Evolutionary conservation across 53 echinoderm and acorn worm species (phyloP), one percentile per base, ranked within the genome.

Genomic region (Echinometra lucunter): DNA sequence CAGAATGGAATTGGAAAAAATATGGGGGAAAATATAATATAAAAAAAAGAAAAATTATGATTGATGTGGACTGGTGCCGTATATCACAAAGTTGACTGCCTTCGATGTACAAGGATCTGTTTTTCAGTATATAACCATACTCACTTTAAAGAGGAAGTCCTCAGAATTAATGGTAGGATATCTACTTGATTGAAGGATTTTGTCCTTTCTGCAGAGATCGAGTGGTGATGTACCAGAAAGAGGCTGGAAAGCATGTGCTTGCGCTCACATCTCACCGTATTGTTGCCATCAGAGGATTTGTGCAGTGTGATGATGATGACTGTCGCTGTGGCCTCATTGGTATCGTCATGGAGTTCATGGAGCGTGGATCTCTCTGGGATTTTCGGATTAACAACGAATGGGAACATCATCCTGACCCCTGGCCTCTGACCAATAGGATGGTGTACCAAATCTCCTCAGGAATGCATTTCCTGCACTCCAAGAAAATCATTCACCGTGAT

Each of bases 391-490:
- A 23, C 0, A n/a, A 53, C 13, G 11, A 89, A 40, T 58, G 57
- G 57, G 37, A 89, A 60, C 21, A 60, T 37, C 1, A 7, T 6
- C 89, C 63, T 25, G 38, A 60, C 6, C 45, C 49, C 12, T 58
- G 38, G 89, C 89, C 89, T 7, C 38, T 60, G 10, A 60, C 89
- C 57, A 89, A 89, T 30, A 57, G 89, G 21, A 89, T 89, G 89
- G 60, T 89, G 8, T 23, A 58, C 21, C 16, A 89, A 5, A 89
- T 89, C 23, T 45, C 89, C 15, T 21, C 37, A 21, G 89, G 89
- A 89, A 89, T 89, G 89, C 37, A 38, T 38, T 89, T 89, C 37
- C 60, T 89, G 11, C 89, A 89, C 58, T 45, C 37, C 37, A 58
- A 60, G 49, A 1, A 89, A 6, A 89, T 89, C 28, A 89, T 89